Evolutionary conservation across 1,140 invertebrate species (phyloP).

Genomic region (Drosophila baimaii): DNA sequence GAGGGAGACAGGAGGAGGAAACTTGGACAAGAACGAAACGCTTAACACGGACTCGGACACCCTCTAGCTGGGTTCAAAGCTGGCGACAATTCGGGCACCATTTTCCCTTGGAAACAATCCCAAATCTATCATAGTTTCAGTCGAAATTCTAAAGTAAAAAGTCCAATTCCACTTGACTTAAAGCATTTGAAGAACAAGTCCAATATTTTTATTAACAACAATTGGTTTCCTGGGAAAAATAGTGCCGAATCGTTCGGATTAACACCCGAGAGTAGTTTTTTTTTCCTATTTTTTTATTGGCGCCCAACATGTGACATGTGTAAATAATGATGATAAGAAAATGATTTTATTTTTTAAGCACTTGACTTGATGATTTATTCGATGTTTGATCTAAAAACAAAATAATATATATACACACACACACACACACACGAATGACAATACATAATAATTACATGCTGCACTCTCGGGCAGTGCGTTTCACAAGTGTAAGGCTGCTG

Average conservation of each 20-base stretch:
- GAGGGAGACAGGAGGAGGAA: not conserved
- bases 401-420: conserved; percentile 23
- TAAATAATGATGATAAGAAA: conserved; percentile 17
- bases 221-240: conserved; percentile 4
- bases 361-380: conserved; percentile 44
- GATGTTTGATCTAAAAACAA: conserved; percentile 18
- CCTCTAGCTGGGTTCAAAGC: conserved; percentile 10
- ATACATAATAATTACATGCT: conserved; percentile 41
- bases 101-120: not conserved
- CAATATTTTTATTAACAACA: not conserved
- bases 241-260: not conserved
- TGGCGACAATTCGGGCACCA: not conserved
- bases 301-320: conserved; percentile 13
- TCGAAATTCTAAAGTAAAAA: not conserved
- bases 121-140: not conserved
- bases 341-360: conserved; percentile 63
- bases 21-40: conserved; percentile 52
- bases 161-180: too few species aligned
- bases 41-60: conserved; percentile 48
- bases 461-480: conserved; percentile 27
- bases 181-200: not conserved
- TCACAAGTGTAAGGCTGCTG: conserved; percentile 7
- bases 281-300: not conserved
- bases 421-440: conserved; percentile 56
- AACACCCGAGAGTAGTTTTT: not conserved